Percentiles rank a stretch among this genome's conserved stretches.
Evolutionary conservation across 2,113 vertebrate genomes (phyloP).

Genomic region (Myrmophylax atrothorax): DNA sequence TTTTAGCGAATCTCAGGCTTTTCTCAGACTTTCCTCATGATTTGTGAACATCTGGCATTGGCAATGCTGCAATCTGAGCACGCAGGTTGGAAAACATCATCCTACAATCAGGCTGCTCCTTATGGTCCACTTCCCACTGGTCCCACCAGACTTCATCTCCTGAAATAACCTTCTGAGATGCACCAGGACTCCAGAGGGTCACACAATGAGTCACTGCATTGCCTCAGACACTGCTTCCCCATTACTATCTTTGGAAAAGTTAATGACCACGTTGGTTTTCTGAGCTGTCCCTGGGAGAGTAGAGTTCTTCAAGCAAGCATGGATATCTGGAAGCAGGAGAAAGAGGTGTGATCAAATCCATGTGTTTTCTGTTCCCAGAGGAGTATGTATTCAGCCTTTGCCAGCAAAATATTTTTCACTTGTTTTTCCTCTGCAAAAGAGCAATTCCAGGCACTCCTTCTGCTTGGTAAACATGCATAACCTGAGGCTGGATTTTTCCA

Average conservation of each 20-base stretch:
- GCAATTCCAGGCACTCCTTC: conserved; percentile 20
- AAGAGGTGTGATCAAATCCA: conserved; percentile 36
- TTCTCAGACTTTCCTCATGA: background rate
- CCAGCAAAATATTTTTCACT: conserved; percentile 12
- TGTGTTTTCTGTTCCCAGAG: conserved; percentile 1
- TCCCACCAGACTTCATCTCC: background rate
- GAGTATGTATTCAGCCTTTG: background rate
- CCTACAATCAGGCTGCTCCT: background rate
- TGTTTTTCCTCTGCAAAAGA: conserved; percentile 15
- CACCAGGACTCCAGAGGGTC: background rate
- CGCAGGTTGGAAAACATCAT: background rate
- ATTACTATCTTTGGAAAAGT: background rate
- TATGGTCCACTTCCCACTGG: background rate
- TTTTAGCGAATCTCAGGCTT: conserved; percentile 3
- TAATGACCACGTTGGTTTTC: background rate
- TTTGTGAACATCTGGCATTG: conserved; percentile 39
- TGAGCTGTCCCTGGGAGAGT: background rate
- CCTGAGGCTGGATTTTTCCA: background rate
- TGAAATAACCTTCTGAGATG: background rate
- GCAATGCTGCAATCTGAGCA: background rate
- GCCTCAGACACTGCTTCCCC: background rate
- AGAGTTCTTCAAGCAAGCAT: background rate
- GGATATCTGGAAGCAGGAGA: conserved; percentile 26
- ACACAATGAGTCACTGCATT: background rate
- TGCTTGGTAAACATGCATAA: conserved; percentile 10